phyloP scores from a whole-genome alignment of 2,888 invertebrate genomes.

The Anoplius nigerrimus region DNA sequence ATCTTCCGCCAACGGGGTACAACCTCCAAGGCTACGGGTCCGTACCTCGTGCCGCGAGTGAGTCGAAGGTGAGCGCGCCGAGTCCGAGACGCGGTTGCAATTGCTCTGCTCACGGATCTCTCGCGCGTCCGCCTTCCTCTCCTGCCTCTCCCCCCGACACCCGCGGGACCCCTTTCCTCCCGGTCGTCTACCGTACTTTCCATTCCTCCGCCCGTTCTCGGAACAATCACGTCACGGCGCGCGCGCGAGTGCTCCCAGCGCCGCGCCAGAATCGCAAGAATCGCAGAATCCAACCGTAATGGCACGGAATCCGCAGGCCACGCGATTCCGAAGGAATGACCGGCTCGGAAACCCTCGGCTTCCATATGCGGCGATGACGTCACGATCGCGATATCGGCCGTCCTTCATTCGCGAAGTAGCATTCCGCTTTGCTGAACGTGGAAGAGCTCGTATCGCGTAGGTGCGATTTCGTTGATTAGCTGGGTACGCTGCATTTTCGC shows the following conservation, averaged over 20 bases:
- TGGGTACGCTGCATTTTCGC: no score
- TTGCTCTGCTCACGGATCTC: conserved; percentile 60
- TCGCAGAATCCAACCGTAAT: no score
- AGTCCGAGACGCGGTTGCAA: conserved; percentile 57
- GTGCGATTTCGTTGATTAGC: no score
- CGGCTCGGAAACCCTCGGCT: no score
- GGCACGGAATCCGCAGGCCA: no score
- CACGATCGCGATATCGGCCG: no score
- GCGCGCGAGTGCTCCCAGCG: conserved; percentile 54
- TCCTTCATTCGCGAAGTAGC: no score
- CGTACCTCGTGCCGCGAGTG: conserved; percentile 32
- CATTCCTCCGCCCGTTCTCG: conserved; percentile 49
- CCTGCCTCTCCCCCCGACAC: conserved; percentile 22
- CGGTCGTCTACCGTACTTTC: conserved; percentile 20
- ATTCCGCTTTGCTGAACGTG: no score
- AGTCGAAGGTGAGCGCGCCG: conserved; percentile 38
- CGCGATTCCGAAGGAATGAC: no score
- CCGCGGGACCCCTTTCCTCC: conserved; percentile 26
- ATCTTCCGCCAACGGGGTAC: background rate
- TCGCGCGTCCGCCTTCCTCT: conserved; percentile 37
- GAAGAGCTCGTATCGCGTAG: no score
- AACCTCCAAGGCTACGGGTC: conserved; percentile 46
- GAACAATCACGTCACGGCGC: conserved; percentile 65
- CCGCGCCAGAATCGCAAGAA: conserved; percentile 21
- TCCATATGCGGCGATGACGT: no score